Base-by-base conservation (phyloP, 2,797 vertebrate genomes). In the Acridotheres tristis region DNA sequence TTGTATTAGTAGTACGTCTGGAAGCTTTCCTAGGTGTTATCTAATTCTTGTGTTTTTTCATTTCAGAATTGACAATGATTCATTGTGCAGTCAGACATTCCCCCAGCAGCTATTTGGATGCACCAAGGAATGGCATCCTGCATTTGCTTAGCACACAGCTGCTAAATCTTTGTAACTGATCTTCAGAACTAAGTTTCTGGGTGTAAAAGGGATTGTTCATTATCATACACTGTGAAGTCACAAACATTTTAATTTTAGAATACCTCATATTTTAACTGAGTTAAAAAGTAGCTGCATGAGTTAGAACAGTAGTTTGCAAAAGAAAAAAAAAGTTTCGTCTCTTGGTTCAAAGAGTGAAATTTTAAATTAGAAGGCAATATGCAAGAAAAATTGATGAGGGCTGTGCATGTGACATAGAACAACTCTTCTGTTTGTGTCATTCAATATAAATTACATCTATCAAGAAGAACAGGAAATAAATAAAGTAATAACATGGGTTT, bases 61-160 rank as follows among this genome's bases (percentile, higher is more conserved):
- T 89, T 96, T 91, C 48, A 34, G 91, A 92, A 51, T 59, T 93
- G 85, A 78, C 84, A 66, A 36, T 85, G 82, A 80, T 96, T 86
- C 63, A 85, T 86, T 77, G 48, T 85, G 73, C 77, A 86, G 74
- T 79, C 76, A 94, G 69, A 88, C 50, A 45, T 77, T 93, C 55
- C 57, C 72, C 62, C 47, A 59, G 88, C 48, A 92, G 81, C 79
- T 71, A 80, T 95, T 91, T 92, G 84, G 69, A 87, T 85, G 72
- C 54, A 75, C 42, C 55, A 71, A 53, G 55, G 51, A 84, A 67
- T 1, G 18, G 51, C 27, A 50, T 81, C 34, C 47, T 62, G 21
- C 22, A 19, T 67, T 94, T 90, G 30, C 42, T 83, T 27, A 62
- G 58, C 45, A 8, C 65, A 18, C 38, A 75, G 51, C 72, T 93